A percentile compares a stretch with the other conserved stretches of the same genome.
These are phyloP conservation scores for Pyrrhia umbra DNA, from an alignment of 2,888 invertebrate species.

Conservation along the genomic window DNA sequence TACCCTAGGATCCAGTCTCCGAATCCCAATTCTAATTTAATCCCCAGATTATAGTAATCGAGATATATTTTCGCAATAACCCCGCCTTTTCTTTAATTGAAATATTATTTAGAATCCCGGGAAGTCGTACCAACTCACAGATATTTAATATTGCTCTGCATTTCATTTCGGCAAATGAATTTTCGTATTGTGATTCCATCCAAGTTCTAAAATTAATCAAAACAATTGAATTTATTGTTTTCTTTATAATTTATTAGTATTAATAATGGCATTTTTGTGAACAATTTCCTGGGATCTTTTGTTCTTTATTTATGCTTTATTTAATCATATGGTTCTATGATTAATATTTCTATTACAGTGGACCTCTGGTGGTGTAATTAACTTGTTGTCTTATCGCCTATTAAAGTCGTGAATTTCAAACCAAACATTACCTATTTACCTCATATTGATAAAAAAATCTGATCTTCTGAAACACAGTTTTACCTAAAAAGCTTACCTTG, in stretches of 20 bases:
- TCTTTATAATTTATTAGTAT: conserved; percentile 33
- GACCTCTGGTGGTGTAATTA: not conserved
- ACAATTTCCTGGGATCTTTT: conserved; percentile 34
- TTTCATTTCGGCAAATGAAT: conserved; percentile 53
- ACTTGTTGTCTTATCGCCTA: not conserved
- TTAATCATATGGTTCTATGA: not conserved
- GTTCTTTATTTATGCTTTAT: conserved; percentile 12
- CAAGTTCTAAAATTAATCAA: conserved; percentile 60
- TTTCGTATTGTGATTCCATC: conserved; percentile 53
- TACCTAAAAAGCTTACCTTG: not conserved
- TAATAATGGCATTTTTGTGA: conserved; percentile 49
- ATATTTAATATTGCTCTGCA: conserved; percentile 61
- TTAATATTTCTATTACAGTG: conserved; percentile 2
- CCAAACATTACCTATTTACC: too few species aligned
- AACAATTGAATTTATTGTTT: conserved; percentile 60
- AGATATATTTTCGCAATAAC: conserved; percentile 48
- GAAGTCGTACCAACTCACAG: conserved; percentile 40
- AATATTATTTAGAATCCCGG: conserved; percentile 45
- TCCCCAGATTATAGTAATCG: conserved; percentile 49
- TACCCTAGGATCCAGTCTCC: conserved; percentile 22
- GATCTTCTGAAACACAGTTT: not conserved
- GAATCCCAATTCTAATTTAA: conserved; percentile 37
- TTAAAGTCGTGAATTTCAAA: not conserved
- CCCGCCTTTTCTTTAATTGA: conserved; percentile 45
- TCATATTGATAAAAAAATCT: not conserved